Evolutionary conservation across 92 coral and sea anemone genomes (phyloP), one percentile per base, ranked within the genome.

Genomic region (Porites rus): DNA sequence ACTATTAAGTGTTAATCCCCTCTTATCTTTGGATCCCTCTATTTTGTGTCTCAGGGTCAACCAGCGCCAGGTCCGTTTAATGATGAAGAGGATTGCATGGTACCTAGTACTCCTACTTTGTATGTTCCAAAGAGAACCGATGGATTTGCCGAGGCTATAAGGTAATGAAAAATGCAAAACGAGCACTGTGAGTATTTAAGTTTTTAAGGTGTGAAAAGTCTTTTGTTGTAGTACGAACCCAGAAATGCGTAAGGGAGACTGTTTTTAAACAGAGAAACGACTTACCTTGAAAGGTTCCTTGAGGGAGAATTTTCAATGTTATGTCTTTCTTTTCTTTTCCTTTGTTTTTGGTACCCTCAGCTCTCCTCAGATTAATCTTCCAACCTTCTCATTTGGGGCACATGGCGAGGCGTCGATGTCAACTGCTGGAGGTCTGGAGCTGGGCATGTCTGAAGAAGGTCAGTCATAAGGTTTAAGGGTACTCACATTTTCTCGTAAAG

Each of bases 41-140:
- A 1, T 70, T 71, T 67, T 17, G 52, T 72, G 1, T 25, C 11
- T 12, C 59, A 95, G 98, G 95, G 95, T 61, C 99, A 96, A 59
- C 88, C 95, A 1, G 87, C 88, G 1, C 91, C 93, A 65, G 98
- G 95, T 17, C 95, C 93, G 11, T 96, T 96, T 90, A 98, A 96
- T 71, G 99, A 96, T 50, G 91, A 95, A 58, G 99, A 96, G 72
- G 99, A 96, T 88, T 95, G 99, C 61, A 93, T 93, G 76, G 99
- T 96, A 7, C 99, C 99, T 4, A 96, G 99, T 73, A 96, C 99
- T 3, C 99, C 99, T 8, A 96, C 99, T 13, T 76, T 96, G 63
- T 96, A 91, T 88, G 98, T 96, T 78, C 99, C 99, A 46, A 96
- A 96, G 85, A 95, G 98, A 50, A 91, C 98, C 13, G 99, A 96